These are phyloP conservation scores for Blastobasis lacticolella DNA, from an alignment of 2,888 invertebrate species.

Conservation along the genomic window DNA sequence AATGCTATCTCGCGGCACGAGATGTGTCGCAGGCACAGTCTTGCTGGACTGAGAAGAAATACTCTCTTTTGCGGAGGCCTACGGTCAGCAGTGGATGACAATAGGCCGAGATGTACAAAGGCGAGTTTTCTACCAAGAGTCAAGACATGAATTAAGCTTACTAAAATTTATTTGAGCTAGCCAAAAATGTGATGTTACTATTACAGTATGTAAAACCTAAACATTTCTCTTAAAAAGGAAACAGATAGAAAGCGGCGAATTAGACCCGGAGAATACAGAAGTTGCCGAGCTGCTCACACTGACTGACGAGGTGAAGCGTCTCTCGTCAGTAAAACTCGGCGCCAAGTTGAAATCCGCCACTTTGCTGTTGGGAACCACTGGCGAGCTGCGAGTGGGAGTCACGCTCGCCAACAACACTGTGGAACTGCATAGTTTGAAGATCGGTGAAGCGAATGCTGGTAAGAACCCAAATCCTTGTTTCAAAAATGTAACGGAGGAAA, in stretches of 20 bases:
- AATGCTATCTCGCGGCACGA: too few species aligned
- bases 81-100: too few species aligned
- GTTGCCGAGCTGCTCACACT: slow-evolving; percentile 68
- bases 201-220: not conserved
- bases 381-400: slow-evolving; percentile 79
- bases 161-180: too few species aligned
- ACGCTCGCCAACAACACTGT: slow-evolving; percentile 84
- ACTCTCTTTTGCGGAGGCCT: too few species aligned
- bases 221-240: slow-evolving; percentile 31
- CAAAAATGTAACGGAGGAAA: too few species aligned
- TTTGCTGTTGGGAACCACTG: slow-evolving; percentile 79
- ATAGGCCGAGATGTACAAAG: too few species aligned
- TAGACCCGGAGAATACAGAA: slow-evolving; percentile 36
- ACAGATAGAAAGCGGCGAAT: slow-evolving; percentile 48
- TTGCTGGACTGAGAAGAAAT: too few species aligned
- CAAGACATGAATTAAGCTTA: too few species aligned
- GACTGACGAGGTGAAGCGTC: slow-evolving; percentile 81
- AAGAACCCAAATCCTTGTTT: not conserved
- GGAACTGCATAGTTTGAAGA: slow-evolving; percentile 77
- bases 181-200: too few species aligned
- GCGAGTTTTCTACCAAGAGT: too few species aligned
- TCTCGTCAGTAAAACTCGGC: slow-evolving; percentile 77
- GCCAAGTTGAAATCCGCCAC: slow-evolving; percentile 83
- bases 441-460: slow-evolving; percentile 70
- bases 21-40: too few species aligned